Evolutionary conservation across 35 echinoderm and acorn worm genomes (phyloP).

Genomic region (Heliocidaris tuberculata): DNA sequence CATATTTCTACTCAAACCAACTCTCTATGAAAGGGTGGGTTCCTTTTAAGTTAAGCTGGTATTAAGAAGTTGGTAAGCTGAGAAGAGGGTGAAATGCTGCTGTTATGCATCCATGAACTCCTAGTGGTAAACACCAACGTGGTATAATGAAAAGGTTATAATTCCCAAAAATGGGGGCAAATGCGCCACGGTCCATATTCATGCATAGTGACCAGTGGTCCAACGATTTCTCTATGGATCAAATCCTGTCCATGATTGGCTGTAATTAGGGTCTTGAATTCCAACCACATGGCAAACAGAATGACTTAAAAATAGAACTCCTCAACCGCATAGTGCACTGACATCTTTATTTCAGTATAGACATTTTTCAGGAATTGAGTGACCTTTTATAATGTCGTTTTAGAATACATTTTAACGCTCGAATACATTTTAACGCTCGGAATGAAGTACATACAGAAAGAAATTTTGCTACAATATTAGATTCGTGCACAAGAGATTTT

Average conservation of each 20-base stretch:
- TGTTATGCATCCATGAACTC: too few species aligned
- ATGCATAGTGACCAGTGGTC: background rate
- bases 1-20: too few species aligned
- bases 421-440: background rate
- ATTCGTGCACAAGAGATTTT: too few species aligned
- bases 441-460: background rate
- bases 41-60: too few species aligned
- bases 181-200: background rate
- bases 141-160: background rate
- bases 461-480: too few species aligned
- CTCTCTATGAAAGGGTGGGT: too few species aligned
- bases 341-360: background rate
- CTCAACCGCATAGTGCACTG: background rate
- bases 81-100: too few species aligned
- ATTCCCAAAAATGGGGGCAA: background rate
- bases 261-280: background rate
- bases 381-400: background rate
- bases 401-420: background rate
- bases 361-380: background rate
- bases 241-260: background rate
- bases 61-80: too few species aligned
- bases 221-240: background rate
- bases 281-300: background rate
- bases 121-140: background rate
- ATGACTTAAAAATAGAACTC: background rate